A percentile compares a stretch with the other conserved stretches of the same genome.
These are phyloP conservation scores for Thereuonema tuberculata DNA, from an alignment of 1,140 invertebrate genomes.

Conservation along the genomic window DNA sequence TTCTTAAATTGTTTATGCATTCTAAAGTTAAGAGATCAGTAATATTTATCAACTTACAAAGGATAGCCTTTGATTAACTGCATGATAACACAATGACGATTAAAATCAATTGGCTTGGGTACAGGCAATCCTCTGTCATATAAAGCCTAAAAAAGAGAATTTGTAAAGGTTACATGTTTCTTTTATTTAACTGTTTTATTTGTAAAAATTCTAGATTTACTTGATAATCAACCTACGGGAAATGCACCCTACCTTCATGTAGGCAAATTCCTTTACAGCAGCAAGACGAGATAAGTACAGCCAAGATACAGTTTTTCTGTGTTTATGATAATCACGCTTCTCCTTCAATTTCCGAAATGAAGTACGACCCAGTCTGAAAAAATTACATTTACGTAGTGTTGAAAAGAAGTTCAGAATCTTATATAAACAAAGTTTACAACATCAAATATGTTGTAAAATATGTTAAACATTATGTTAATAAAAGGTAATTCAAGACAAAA, in stretches of 20 bases:
- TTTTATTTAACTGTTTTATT: not conserved
- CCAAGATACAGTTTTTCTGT: slow-evolving; percentile 82
- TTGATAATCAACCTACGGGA: not conserved
- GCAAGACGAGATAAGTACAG: slow-evolving; percentile 93
- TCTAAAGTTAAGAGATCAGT: not conserved
- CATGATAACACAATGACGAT: slow-evolving; percentile 95
- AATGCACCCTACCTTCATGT: slow-evolving; percentile 56
- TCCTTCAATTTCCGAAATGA: slow-evolving; percentile 94
- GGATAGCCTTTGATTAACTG: slow-evolving; percentile 57
- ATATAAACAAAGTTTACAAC: slow-evolving; percentile 8
- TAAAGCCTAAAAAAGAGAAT: slow-evolving; percentile 44
- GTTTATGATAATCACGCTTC: slow-evolving; percentile 93
- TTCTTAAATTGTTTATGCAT: no score
- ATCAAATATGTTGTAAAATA: not conserved
- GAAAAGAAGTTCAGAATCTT: not conserved
- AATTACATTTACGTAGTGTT: no score
- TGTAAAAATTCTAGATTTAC: no score
- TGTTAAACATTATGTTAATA: not conserved
- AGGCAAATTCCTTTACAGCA: slow-evolving; percentile 95
- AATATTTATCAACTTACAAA: slow-evolving; percentile 28
- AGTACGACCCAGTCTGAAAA: slow-evolving; percentile 77
- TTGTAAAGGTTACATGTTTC: not conserved
- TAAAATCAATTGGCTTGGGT: slow-evolving; percentile 86
- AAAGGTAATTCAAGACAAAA: no score
- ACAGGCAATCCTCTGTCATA: slow-evolving; percentile 84